Percentiles rank a stretch among this genome's conserved stretches.
Evolutionary conservation across 2,113 vertebrate genomes (phyloP).

Genomic region (Hyaena hyaena): DNA sequence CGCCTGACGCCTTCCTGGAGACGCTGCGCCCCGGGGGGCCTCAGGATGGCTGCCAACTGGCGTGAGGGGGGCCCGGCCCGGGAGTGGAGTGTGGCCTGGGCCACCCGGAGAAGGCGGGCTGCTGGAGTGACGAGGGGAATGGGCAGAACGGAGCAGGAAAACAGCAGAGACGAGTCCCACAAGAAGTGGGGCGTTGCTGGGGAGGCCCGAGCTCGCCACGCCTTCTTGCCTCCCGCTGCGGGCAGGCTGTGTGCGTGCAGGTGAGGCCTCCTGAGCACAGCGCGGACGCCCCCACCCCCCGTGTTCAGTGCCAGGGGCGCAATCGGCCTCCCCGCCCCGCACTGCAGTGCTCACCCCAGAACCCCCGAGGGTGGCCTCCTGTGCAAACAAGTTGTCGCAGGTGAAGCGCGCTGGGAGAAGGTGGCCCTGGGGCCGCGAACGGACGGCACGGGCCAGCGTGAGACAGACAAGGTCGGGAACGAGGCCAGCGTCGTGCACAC

Average conservation of each 20-base stretch:
- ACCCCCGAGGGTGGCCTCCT: background rate
- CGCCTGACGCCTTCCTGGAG: background rate
- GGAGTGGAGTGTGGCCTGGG: background rate
- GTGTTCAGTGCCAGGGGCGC: background rate
- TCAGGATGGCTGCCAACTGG: background rate
- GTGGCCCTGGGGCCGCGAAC: background rate
- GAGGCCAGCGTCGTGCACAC: accelerated
- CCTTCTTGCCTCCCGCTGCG: background rate
- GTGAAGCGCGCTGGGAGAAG: background rate
- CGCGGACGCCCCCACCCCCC: no score
- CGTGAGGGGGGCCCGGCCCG: background rate
- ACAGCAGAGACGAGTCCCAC: no score
- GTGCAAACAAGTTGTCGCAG: background rate
- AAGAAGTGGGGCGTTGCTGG: background rate
- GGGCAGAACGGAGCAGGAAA: background rate
- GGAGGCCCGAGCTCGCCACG: background rate
- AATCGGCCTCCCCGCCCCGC: background rate
- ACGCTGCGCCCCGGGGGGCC: background rate
- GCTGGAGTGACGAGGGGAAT: background rate
- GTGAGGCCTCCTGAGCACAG: background rate
- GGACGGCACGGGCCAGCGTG: background rate
- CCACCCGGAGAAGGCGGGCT: background rate
- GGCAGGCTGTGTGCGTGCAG: background rate
- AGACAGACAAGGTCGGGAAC: background rate
- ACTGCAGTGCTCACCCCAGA: background rate